These are phyloP conservation scores for Cololabis saira DNA, from an alignment of 2,113 vertebrate genomes.

Conservation along the genomic window DNA sequence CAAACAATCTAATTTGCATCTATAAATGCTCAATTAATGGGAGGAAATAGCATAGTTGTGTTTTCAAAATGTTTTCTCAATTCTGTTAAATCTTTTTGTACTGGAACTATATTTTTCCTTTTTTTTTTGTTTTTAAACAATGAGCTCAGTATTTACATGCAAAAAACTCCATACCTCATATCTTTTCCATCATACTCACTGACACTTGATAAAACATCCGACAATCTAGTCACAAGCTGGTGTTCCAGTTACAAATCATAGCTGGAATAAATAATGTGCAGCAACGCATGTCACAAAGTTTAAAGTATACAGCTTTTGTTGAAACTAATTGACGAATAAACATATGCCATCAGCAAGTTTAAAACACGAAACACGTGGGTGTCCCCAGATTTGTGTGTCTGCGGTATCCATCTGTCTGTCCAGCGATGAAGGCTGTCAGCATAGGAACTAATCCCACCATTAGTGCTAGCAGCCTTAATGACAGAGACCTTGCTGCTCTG, in stretches of 20 bases:
- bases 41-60: too few relatives aligned
- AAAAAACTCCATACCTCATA: neutral
- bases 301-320: neutral
- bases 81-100: too few relatives aligned
- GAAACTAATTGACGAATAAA: neutral
- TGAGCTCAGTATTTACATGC: neutral
- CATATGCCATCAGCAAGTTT: neutral
- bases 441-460: constrained; percentile 76
- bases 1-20: too few relatives aligned
- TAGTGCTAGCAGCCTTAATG: constrained; percentile 63
- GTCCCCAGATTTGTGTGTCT: constrained; percentile 51
- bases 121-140: neutral
- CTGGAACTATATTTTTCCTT: neutral
- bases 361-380: constrained; percentile 39
- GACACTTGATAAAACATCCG: too few relatives aligned
- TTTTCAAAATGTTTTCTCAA: too few relatives aligned
- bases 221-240: neutral
- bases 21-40: too few relatives aligned
- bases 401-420: constrained; percentile 61
- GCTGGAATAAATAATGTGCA: neutral
- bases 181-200: neutral
- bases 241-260: neutral
- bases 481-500: constrained; percentile 56
- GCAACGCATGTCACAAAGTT: neutral
- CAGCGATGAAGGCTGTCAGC: constrained; percentile 74